Evolutionary conservation across 2,113 vertebrate species (phyloP).

Genomic region (Blennius ocellaris): DNA sequence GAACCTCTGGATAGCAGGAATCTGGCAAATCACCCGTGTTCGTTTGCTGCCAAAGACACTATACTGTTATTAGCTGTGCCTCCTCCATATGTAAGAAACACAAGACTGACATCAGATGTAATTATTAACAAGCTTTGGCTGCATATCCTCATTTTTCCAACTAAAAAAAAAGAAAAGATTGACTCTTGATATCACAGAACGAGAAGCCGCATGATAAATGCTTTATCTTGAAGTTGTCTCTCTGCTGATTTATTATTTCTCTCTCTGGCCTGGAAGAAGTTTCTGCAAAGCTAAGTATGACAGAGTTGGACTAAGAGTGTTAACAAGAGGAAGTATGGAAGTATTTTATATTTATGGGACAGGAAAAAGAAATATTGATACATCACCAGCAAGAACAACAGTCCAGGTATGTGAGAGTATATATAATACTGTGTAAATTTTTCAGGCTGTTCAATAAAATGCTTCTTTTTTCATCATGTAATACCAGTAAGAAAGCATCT

Average conservation of each 20-base stretch:
- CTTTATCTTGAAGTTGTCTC: conserved; percentile 9
- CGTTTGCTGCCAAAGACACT: neutral
- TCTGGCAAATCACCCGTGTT: conserved; percentile 2
- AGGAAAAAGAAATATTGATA: too few species aligned
- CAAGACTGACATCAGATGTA: neutral
- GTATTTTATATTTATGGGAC: too few species aligned
- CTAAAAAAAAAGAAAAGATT: neutral
- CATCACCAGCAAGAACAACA: too few species aligned
- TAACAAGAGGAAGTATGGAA: too few species aligned
- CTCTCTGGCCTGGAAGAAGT: neutral
- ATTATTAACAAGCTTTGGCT: neutral
- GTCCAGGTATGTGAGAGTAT: too few species aligned
- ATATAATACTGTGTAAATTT: too few species aligned
- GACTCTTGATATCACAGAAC: conserved; percentile 6
- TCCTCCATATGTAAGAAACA: conserved; percentile 3
- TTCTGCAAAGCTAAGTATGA: conserved; percentile 18
- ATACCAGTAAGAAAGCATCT: too few species aligned
- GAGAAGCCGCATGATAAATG: conserved; percentile 14
- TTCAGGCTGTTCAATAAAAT: too few species aligned
- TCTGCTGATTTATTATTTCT: conserved; percentile 12
- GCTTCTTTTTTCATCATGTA: too few species aligned
- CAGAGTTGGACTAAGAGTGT: too few species aligned
- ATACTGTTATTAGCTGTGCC: neutral
- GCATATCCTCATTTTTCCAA: neutral
- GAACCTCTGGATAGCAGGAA: neutral